Base-by-base conservation (phyloP, 2,113 vertebrate genomes). In the Ascaphus truei region DNA sequence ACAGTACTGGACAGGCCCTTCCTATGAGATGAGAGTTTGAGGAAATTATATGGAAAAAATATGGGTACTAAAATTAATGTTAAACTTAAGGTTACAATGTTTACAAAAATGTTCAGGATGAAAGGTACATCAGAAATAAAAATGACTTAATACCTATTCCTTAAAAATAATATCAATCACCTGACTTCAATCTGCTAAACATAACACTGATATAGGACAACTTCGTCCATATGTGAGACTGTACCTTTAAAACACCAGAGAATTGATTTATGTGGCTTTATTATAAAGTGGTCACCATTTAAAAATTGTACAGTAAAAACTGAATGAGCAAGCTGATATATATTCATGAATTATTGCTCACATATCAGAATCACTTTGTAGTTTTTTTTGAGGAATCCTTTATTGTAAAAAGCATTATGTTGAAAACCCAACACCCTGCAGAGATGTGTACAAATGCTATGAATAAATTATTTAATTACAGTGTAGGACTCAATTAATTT, bases 401-500 rank as follows among this genome's bases (percentile, higher is more conserved):
- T 71, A 61, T 71, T 43, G 59, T 50, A 71, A 71, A 61, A 71
- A 45, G 57, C 67, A 61, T 71, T 61, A 61, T 61, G 67, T 61
- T 61, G 59, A 71, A 71, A 71, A 61, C 51, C 56, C 57, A 71
- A 52, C 67, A 71, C 67, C 67, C 67, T 26, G 67, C 67, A 61
- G 67, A 71, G 67, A 71, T 71, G 67, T 71, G 67, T 71, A 71
- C 67, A 71, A 71, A 71, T 61, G 56, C 67, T 71, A 71, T 71
- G 67, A 71, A 71, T 71, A 71, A 71, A 71, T 71, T 71, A 71
- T 71, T 71, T 71, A 71, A 71, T 71, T 71, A 71, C 67, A 61
- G 67, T 41, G 67, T 71, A 61, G 67, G 33, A 71, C 67, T 71
- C 67, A 71, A 71, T 71, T 71, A 71, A 71, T 71, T 71, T 57